A percentile compares a stretch with the other conserved stretches of the same genome.
Evolutionary conservation across 2,888 invertebrate species (phyloP).

Genomic region (Agrotis puta): DNA sequence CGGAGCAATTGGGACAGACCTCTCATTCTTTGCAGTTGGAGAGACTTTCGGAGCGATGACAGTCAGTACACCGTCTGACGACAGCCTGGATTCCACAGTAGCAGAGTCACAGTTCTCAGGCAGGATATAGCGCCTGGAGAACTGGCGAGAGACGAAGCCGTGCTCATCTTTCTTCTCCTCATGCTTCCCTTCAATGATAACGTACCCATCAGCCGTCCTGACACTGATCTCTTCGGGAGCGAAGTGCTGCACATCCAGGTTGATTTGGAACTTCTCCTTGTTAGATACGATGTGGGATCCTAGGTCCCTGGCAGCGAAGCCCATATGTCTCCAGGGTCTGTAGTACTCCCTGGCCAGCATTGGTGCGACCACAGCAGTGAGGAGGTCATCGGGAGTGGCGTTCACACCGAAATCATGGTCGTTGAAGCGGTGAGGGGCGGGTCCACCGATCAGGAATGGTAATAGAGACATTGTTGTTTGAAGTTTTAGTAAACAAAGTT

Average conservation of each 20-base stretch:
- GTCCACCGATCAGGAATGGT: slow-evolving; percentile 71
- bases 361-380: slow-evolving; percentile 63
- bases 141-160: slow-evolving; percentile 88
- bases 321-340: slow-evolving; percentile 81
- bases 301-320: slow-evolving; percentile 81
- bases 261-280: slow-evolving; percentile 91
- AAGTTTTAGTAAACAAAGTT: slow-evolving; percentile 35
- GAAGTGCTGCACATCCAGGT: slow-evolving; percentile 94
- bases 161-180: slow-evolving; percentile 94
- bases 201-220: slow-evolving; percentile 92
- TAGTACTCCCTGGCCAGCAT: slow-evolving; percentile 67
- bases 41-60: slow-evolving; percentile 91
- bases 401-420: slow-evolving; percentile 87
- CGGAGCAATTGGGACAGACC: slow-evolving; percentile 90
- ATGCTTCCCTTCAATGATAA: slow-evolving; percentile 94
- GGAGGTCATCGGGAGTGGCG: slow-evolving; percentile 82
- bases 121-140: slow-evolving; percentile 93
- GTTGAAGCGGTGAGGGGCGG: slow-evolving; percentile 75
- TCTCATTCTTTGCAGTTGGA: slow-evolving; percentile 79
- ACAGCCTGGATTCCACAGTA: slow-evolving; percentile 93
- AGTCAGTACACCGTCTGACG: slow-evolving; percentile 94
- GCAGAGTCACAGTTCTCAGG: slow-evolving; percentile 93
- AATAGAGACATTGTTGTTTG: slow-evolving; percentile 71
- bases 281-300: slow-evolving; percentile 87
- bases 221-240: slow-evolving; percentile 94